Percentiles rank a stretch among this genome's conserved stretches.
Conservation (phyloP, 2,797 vertebrate genomes). For the Chromobotia macracanthus region DNA sequence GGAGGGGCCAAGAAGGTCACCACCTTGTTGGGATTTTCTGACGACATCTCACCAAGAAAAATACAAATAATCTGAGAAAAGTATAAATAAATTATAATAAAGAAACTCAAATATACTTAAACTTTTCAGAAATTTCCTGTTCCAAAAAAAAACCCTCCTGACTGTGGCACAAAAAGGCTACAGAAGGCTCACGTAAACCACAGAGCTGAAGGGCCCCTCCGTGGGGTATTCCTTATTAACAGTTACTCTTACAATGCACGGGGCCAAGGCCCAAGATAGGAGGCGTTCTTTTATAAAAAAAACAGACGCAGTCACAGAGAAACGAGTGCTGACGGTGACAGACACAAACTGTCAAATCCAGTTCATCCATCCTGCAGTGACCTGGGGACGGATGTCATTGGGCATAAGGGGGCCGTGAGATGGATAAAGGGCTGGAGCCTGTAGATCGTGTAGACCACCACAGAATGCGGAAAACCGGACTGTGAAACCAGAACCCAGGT, state of each 20-base stretch:
- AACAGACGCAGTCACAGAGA: slow-evolving; percentile 64
- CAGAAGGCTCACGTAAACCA: slow-evolving; percentile 38
- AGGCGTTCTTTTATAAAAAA: slow-evolving; percentile 71
- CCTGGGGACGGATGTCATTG: slow-evolving; percentile 55
- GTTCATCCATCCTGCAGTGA: slow-evolving; percentile 68
- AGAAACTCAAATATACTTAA: slow-evolving; percentile 54
- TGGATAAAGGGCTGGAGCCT: slow-evolving; percentile 35
- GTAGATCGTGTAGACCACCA: slow-evolving; percentile 41
- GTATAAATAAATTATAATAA: slow-evolving; percentile 62
- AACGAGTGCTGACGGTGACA: slow-evolving; percentile 58
- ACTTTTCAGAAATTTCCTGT: slow-evolving; percentile 37
- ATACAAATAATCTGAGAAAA: slow-evolving; percentile 26
- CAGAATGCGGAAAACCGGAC: slow-evolving; percentile 35
- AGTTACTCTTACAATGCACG: slow-evolving; percentile 58
- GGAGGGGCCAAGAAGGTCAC: slow-evolving; percentile 77
- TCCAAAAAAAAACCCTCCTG: slow-evolving; percentile 23
- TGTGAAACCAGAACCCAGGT: slow-evolving; percentile 44
- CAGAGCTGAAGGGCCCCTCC: slow-evolving; percentile 37
- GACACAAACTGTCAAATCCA: slow-evolving; percentile 63
- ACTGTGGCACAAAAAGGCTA: slow-evolving; percentile 2
- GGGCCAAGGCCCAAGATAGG: slow-evolving; percentile 61
- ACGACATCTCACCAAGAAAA: slow-evolving; percentile 68
- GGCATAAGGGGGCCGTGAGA: slow-evolving; percentile 54
- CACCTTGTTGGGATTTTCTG: slow-evolving; percentile 72
- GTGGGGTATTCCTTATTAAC: slow-evolving; percentile 56